Base-by-base conservation (phyloP, 2,888 invertebrate genomes). In the Ditula angustiorana region DNA sequence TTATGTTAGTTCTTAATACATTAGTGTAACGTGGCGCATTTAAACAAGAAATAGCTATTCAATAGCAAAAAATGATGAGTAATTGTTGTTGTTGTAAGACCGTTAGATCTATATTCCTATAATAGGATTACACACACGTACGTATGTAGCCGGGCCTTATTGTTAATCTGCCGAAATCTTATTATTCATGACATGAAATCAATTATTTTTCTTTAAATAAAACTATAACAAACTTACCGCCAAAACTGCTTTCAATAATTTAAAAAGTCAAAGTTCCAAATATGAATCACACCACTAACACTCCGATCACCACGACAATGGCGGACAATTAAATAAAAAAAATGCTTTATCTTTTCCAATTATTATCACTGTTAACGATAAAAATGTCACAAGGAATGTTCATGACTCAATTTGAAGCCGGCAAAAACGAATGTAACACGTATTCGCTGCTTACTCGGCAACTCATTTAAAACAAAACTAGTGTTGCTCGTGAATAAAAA, bases 401-500 rank as follows among this genome's bases (percentile, higher is more conserved):
- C 69, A 69, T 63, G 69, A 71, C 68, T 68, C 66, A 61, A 63
- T 63, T 61, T 35, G 47, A 37, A 44, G 52, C 64, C 69, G 66
- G 66, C 66, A 49, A 69, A 66, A 74, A 72, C 74, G 71, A 75
- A 78, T 44, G 35, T 24, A 56, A 63, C 86, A 87, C 85, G 87
- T 86, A 85, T 73, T 59, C 76, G 74, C 71, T 58, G 62, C 70
- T 72, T 49, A 65, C 68, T 66, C 67, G 68, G 64, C n/a, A n/a
- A n/a, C n/a, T n/a, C n/a, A n/a, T n/a, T n/a, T 68, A 69, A 66
- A 58, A 52, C 46, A 13, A 33, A 52, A 63, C 53, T 53, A 47
- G 79, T 83, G 84, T 86, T 85, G 80, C 86, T 67, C 74, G 44
- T 41, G 58, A 63, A 58, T 33, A 66, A 60, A 61, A 56, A 64